These are phyloP conservation scores for Palaemon carinicauda DNA, from an alignment of 1,140 invertebrate species.

Conservation along the genomic window DNA sequence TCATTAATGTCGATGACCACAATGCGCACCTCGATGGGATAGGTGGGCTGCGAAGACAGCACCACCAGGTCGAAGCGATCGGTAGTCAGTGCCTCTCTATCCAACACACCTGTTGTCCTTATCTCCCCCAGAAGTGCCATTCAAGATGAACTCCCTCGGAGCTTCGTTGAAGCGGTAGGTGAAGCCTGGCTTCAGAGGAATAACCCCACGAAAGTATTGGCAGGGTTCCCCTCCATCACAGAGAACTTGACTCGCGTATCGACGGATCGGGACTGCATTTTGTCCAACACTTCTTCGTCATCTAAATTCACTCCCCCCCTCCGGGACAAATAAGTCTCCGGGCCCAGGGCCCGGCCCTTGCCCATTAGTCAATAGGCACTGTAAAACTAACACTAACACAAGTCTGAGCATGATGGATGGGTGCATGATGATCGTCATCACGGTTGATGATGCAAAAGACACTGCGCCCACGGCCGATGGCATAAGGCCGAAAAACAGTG, in stretches of 20 bases:
- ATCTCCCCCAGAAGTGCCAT: constrained; percentile 84
- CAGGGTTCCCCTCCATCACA: constrained; percentile 82
- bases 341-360: constrained; percentile 61
- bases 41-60: constrained; percentile 89
- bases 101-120: constrained; percentile 79
- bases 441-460: too few relatives aligned
- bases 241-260: constrained; percentile 86
- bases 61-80: constrained; percentile 89
- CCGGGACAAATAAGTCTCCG: constrained; percentile 10
- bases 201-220: constrained; percentile 81
- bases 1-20: constrained; percentile 88
- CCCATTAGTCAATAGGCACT: constrained; percentile 60
- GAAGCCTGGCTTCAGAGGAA: constrained; percentile 86
- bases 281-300: constrained; percentile 62
- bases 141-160: constrained; percentile 81
- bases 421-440: constrained; percentile 47
- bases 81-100: constrained; percentile 78
- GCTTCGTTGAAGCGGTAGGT: constrained; percentile 91
- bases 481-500: constrained; percentile 30
- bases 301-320: background rate
- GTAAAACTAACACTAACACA: constrained; percentile 61
- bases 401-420: constrained; percentile 58
- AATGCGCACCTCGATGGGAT: constrained; percentile 90
- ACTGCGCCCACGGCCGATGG: too few relatives aligned
- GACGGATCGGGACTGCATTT: constrained; percentile 87